These are phyloP conservation scores for Creontiades dilutus DNA, from an alignment of 2,888 invertebrate genomes.

Conservation along the genomic window DNA sequence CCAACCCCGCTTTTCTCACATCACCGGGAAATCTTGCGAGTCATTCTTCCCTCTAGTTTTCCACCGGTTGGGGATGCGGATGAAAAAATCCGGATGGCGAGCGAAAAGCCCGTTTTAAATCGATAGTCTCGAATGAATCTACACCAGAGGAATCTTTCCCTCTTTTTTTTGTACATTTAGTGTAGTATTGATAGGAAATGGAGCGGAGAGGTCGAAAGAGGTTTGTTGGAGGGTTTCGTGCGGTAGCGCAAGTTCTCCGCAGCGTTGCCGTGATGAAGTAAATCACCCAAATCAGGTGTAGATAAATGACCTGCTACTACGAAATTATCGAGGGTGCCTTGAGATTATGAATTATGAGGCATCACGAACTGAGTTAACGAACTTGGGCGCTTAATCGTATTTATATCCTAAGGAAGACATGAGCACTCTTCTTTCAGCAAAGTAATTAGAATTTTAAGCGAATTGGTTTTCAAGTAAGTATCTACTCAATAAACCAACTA, in stretches of 20 bases:
- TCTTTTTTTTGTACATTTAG: not conserved
- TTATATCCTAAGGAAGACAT: no score
- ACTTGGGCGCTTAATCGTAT: no score
- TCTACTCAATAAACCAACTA: no score
- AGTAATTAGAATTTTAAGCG: no score
- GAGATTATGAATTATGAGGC: not conserved
- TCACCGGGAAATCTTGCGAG: conserved; percentile 22
- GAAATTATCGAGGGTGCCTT: not conserved
- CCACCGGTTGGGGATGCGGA: conserved; percentile 34
- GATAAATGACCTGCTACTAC: not conserved
- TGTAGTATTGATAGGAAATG: not conserved
- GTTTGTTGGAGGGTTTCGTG: not conserved
- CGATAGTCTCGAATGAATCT: not conserved
- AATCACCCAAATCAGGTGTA: not conserved
- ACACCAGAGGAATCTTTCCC: not conserved
- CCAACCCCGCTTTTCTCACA: not conserved
- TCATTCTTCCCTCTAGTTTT: not conserved
- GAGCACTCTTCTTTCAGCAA: no score
- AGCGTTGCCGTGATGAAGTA: not conserved
- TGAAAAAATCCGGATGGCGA: conserved; percentile 12
- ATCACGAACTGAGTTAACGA: not conserved
- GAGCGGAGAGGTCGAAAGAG: not conserved
- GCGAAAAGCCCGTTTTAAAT: not conserved
- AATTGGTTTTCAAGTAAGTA: no score
- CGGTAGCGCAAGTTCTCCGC: not conserved